These are phyloP conservation scores for Tetragnatha versicolor DNA, from an alignment of 1,140 invertebrate species.

Conservation along the genomic window DNA sequence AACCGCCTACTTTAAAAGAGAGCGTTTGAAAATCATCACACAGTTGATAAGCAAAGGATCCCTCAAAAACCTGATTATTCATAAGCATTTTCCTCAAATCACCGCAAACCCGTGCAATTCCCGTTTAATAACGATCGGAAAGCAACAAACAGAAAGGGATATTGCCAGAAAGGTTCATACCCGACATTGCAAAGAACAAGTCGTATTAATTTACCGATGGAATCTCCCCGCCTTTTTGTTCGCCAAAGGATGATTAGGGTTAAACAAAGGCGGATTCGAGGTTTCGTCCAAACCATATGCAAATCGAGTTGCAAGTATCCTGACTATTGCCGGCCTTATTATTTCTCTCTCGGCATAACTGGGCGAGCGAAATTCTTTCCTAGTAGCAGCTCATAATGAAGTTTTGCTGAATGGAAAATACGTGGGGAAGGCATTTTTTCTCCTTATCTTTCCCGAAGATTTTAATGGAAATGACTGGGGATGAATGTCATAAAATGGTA, in stretches of 20 bases:
- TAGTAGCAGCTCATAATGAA: slow-evolving; percentile 20
- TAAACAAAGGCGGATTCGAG: not conserved
- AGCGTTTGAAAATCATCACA: too few relatives aligned
- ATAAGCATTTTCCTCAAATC: too few relatives aligned
- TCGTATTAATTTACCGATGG: slow-evolving; percentile 5
- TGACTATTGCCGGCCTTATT: slow-evolving; percentile 14
- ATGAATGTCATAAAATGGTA: slow-evolving; percentile 23
- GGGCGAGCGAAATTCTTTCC: not conserved
- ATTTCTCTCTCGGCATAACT: slow-evolving; percentile 13
- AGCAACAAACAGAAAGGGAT: too few relatives aligned
- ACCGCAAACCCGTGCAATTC: too few relatives aligned
- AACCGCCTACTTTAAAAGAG: too few relatives aligned
- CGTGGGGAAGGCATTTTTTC: not conserved
- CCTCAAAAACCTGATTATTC: too few relatives aligned
- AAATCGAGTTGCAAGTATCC: slow-evolving; percentile 25
- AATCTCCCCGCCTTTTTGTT: not conserved
- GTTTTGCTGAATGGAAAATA: slow-evolving; percentile 20
- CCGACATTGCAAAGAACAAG: too few relatives aligned
- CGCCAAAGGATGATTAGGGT: slow-evolving; percentile 13
- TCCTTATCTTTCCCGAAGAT: slow-evolving; percentile 10
- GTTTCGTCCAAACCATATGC: slow-evolving; percentile 19
- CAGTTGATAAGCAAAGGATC: too few relatives aligned
- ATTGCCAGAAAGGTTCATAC: too few relatives aligned
- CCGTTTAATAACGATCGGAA: too few relatives aligned
- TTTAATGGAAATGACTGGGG: slow-evolving; percentile 26